Evolutionary conservation across 2,797 vertebrate genomes (phyloP).

Genomic region (Capromys pilorides): DNA sequence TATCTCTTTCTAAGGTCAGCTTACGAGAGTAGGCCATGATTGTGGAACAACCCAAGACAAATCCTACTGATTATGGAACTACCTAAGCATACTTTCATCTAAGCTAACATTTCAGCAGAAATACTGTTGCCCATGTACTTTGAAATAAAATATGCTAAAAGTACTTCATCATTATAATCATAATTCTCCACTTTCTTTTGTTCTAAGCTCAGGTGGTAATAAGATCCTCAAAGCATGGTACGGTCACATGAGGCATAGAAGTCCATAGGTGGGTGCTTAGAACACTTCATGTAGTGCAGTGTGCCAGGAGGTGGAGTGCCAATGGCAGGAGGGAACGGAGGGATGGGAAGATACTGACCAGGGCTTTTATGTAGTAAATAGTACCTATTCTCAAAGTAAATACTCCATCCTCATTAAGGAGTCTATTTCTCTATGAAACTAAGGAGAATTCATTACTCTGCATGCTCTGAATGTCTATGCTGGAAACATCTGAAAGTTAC

Average conservation of each 20-base stretch:
- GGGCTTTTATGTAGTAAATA: not conserved
- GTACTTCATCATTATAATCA: not conserved
- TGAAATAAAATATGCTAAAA: conserved; percentile 13
- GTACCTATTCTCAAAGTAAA: not conserved
- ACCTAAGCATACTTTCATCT: not conserved
- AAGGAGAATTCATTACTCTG: not conserved
- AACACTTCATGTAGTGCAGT: not conserved
- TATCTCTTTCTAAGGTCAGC: not conserved
- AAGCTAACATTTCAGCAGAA: not conserved
- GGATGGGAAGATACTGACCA: not conserved
- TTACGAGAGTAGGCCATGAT: not conserved
- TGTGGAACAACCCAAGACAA: not conserved
- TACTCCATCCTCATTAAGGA: not conserved
- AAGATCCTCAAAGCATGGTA: not conserved
- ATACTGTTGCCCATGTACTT: not conserved
- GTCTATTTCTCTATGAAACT: not conserved
- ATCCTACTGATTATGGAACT: conserved; percentile 21
- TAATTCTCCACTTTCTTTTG: not conserved
- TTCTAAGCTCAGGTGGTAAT: not conserved
- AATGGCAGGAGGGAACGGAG: not conserved
- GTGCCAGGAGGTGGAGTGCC: not conserved
- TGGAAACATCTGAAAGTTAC: not conserved
- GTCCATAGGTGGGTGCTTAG: conserved; percentile 5
- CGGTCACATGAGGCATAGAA: not conserved
- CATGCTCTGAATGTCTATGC: not conserved